Evolutionary conservation across 2,888 invertebrate species (phyloP).

Genomic region (Heliconius cydno): DNA sequence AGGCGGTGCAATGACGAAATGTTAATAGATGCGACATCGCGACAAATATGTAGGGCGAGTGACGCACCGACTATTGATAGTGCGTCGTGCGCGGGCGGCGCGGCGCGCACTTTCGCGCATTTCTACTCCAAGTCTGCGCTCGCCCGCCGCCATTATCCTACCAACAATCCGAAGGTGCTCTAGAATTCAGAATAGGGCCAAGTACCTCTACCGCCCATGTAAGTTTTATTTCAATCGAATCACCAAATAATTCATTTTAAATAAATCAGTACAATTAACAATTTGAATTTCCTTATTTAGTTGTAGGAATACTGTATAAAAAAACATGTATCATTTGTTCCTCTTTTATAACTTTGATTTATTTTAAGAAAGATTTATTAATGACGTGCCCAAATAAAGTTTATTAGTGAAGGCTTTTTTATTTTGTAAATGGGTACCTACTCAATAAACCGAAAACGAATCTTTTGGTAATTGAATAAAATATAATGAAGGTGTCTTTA

Average conservation of each 20-base stretch:
- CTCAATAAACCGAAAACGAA: slow-evolving; percentile 3
- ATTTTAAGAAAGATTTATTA: neutral
- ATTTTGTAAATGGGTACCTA: neutral
- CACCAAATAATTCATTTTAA: neutral
- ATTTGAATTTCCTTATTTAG: neutral
- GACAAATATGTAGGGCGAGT: slow-evolving; percentile 72
- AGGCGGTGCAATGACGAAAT: slow-evolving; percentile 46
- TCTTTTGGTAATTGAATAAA: slow-evolving; percentile 49
- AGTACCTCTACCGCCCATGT: neutral
- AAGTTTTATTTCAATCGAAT: neutral
- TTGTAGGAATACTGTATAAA: neutral
- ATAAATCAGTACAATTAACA: neutral
- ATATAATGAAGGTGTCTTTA: slow-evolving; percentile 47
- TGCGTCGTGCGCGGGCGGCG: slow-evolving; percentile 49
- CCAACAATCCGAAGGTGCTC: slow-evolving; percentile 53
- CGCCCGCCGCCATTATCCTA: slow-evolving; percentile 48
- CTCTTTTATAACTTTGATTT: neutral
- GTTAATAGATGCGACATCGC: slow-evolving; percentile 61
- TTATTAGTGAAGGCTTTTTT: neutral
- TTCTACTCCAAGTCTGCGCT: slow-evolving; percentile 42
- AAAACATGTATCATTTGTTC: too few relatives aligned
- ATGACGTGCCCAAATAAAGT: neutral
- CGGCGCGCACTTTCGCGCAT: slow-evolving; percentile 46
- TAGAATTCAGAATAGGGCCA: slow-evolving; percentile 53
- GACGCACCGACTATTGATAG: slow-evolving; percentile 75